Evolutionary conservation across 2,113 vertebrate genomes (phyloP), one percentile per base, ranked within the genome.

Genomic region (Oncorhynchus keta): DNA sequence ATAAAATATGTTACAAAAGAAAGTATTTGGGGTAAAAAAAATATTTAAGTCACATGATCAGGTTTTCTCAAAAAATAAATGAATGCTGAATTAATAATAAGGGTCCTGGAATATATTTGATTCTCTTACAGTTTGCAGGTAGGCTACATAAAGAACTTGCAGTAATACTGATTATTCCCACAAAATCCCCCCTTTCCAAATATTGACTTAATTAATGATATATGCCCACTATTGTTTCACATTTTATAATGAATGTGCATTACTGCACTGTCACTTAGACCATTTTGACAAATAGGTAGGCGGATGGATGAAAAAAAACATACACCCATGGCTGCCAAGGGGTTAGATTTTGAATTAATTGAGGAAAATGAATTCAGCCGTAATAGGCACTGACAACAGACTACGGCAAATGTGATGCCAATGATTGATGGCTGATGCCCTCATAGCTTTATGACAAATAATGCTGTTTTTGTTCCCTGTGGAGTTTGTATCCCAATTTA

Each of bases 271-370:
- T 94, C 93, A 93, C 87, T 74, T 81, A 89, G 87, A 88, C 86
- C 89, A 90, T 93, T 93, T 91, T 93, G 93, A 94, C 92, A 93
- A 93, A 93, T 94, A 93, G 90, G 91, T 92, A 90, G 89, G 87
- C 79, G 91, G 91, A 87, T 87, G 84, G 84, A 93, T 92, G 86
- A 86, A 91, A 91, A 45, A 45, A 90, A 90, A 89, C 88, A 91
- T 86, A 87, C 87, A 90, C 86, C 85, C 90, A 86, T 84, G 78
- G 86, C 88, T 89, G 91, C 88, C 88, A 82, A 86, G 88, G 89
- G 90, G 91, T 93, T 90, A 87, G 90, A 92, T 89, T 93, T 90
- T 86, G 91, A 92, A 93, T 92, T 94, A 94, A 94, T 94, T 94
- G 91, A 93, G 91, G 92, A 87, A 93, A 94, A 93, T 93, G 89